Evolutionary conservation across 2,888 invertebrate genomes (phyloP).

Genomic region (Drosophila falleni): DNA sequence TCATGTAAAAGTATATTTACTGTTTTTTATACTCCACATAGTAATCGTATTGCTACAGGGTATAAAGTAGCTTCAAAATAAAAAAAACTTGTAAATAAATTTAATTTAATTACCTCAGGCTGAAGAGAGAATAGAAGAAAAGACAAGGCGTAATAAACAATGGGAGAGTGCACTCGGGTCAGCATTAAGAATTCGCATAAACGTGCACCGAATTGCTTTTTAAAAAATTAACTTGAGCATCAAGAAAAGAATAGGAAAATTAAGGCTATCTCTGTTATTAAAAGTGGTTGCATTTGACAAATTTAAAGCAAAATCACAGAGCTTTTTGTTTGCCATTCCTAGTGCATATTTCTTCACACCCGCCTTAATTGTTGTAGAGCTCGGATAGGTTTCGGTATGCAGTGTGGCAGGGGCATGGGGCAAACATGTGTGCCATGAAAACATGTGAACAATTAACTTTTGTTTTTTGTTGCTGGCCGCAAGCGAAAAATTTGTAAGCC

Average conservation of each 20-base stretch:
- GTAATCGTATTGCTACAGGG: not conserved
- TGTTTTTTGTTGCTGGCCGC: constrained; percentile 44
- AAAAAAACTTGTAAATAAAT: constrained; percentile 28
- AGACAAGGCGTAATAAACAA: constrained; percentile 27
- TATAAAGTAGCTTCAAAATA: constrained; percentile 19
- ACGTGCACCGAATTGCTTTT: constrained; percentile 13
- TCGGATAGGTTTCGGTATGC: constrained; percentile 11
- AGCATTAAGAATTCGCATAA: constrained; percentile 42
- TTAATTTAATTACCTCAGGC: constrained; percentile 28
- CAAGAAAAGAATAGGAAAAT: constrained; percentile 18
- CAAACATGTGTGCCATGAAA: constrained; percentile 47
- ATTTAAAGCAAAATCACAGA: constrained; percentile 19
- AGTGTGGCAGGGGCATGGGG: constrained; percentile 9
- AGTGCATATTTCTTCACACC: constrained; percentile 9
- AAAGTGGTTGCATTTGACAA: constrained; percentile 33
- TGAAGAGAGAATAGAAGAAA: not conserved
- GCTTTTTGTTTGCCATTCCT: constrained; percentile 3
- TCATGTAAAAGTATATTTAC: not conserved
- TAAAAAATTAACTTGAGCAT: constrained; percentile 43
- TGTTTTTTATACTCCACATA: too few species aligned
- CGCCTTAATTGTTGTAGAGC: constrained; percentile 43
- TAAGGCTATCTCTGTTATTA: constrained; percentile 34
- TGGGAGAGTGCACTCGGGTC: constrained; percentile 40
- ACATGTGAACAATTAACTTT: constrained; percentile 65
- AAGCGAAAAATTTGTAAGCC: constrained; percentile 41